Conservation (phyloP, 2,113 vertebrate species). For the Leptobrachium ailaonicum region DNA sequence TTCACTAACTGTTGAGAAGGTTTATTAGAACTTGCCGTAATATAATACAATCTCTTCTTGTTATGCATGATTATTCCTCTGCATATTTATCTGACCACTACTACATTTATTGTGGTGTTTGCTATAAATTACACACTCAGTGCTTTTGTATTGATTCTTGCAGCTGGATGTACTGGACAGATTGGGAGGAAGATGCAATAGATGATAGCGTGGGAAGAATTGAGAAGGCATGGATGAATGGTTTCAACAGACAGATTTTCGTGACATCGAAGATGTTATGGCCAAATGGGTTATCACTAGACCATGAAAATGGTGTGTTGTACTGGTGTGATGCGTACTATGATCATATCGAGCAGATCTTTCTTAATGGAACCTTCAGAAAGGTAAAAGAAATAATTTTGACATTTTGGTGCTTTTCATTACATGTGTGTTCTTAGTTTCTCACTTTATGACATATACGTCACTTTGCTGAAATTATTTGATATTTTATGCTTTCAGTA, state of each 20-base stretch:
- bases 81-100: background rate
- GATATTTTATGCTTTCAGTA: no score
- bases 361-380: slow-evolving; percentile 90
- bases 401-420: no score
- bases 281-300: slow-evolving; percentile 96
- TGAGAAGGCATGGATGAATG: slow-evolving; percentile 98
- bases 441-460: no score
- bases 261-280: slow-evolving; percentile 97
- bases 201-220: slow-evolving; percentile 96
- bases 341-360: slow-evolving; percentile 95
- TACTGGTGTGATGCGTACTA: slow-evolving; percentile 99
- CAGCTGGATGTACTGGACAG: slow-evolving; percentile 99
- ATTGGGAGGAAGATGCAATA: slow-evolving; percentile 98
- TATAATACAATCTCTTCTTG: no score
- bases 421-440: no score
- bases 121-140: background rate
- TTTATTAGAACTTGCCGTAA: no score
- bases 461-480: no score
- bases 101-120: background rate
- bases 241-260: slow-evolving; percentile 86
- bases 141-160: slow-evolving; percentile 49
- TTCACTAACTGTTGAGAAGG: no score
- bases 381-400: slow-evolving; percentile 73
- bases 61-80: no score
- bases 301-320: slow-evolving; percentile 79